A percentile compares a stretch with the other conserved stretches of the same genome.
Evolutionary conservation across 2,113 vertebrate species (phyloP).

Genomic region (Climacteris rufus): DNA sequence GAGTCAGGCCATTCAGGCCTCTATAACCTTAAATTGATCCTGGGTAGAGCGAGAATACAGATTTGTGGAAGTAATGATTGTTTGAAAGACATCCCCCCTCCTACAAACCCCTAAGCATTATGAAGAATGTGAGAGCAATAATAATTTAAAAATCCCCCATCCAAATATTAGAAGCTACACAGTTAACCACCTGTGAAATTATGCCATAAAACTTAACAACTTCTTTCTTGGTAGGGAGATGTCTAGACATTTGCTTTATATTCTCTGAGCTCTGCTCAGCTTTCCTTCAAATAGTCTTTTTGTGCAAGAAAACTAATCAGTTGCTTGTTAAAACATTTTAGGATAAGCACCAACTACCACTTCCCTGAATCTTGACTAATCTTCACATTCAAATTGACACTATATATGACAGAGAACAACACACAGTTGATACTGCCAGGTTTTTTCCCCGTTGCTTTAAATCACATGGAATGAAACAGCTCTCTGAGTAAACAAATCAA

Average conservation of each 20-base stretch:
- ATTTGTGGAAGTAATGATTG: neutral
- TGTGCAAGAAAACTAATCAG: neutral
- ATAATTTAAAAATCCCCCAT: neutral
- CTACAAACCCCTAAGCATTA: neutral
- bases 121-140: neutral
- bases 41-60: neutral
- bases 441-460: neutral
- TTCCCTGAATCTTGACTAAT: neutral
- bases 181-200: conserved; percentile 21
- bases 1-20: neutral
- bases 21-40: neutral
- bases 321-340: neutral
- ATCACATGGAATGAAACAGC: neutral
- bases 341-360: neutral
- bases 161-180: neutral
- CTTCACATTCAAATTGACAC: neutral
- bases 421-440: neutral
- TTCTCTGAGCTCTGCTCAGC: neutral
- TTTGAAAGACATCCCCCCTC: neutral
- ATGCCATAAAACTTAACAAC: neutral
- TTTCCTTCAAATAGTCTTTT: neutral
- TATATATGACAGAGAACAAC: neutral
- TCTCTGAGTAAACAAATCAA: neutral
- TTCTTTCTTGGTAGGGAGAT: neutral
- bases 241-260: neutral